These are phyloP conservation scores for Drosophila parabipectinata DNA, from an alignment of 1,140 invertebrate species.

Conservation along the genomic window DNA sequence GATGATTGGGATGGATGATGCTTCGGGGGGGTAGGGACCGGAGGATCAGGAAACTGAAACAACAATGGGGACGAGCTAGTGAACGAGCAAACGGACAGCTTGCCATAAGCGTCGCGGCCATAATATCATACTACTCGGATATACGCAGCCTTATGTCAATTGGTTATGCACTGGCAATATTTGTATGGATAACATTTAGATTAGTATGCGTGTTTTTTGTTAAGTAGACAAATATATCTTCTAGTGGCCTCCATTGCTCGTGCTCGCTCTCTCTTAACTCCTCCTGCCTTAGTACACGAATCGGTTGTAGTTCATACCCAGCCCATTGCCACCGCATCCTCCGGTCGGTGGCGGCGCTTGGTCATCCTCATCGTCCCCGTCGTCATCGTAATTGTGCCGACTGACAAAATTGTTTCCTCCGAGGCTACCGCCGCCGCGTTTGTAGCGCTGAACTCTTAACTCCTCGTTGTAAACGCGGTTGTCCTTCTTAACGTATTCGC, in stretches of 20 bases:
- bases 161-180: slow-evolving; percentile 29
- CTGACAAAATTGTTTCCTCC: slow-evolving; percentile 32
- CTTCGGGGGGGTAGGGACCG: slow-evolving; percentile 9
- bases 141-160: slow-evolving; percentile 39
- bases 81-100: slow-evolving; percentile 22
- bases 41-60: slow-evolving; percentile 12
- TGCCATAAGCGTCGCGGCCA: slow-evolving; percentile 8
- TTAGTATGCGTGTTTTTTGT: slow-evolving; percentile 53
- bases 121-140: neutral
- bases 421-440: slow-evolving; percentile 43
- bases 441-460: slow-evolving; percentile 54
- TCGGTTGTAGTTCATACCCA: slow-evolving; percentile 78
- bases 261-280: slow-evolving; percentile 10
- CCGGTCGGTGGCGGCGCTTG: slow-evolving; percentile 67
- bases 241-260: slow-evolving; percentile 16
- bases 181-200: slow-evolving; percentile 48
- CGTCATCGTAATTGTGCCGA: slow-evolving; percentile 49
- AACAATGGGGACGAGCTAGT: slow-evolving; percentile 27
- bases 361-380: slow-evolving; percentile 71
- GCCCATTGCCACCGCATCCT: slow-evolving; percentile 74
- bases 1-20: slow-evolving; percentile 15
- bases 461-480: slow-evolving; percentile 74
- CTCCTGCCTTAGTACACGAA: slow-evolving; percentile 65
- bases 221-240: slow-evolving; percentile 42
- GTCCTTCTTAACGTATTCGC: slow-evolving; percentile 73